phyloP scores from a whole-genome alignment of 2,113 vertebrate genomes.

The Acanthochromis polyacanthus region DNA sequence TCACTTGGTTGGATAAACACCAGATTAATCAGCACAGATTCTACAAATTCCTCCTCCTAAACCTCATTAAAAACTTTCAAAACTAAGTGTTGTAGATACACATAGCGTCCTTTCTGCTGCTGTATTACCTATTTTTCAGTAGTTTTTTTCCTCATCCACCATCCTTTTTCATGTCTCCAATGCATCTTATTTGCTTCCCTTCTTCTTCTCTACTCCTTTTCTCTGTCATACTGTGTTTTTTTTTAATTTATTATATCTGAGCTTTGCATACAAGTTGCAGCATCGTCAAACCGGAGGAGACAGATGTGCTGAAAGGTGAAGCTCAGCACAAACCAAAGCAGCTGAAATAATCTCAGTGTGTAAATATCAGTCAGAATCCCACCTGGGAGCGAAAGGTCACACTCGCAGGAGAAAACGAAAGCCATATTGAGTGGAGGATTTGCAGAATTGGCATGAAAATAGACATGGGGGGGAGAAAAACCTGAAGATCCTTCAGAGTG shows the following conservation, averaged over 20 bases:
- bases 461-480: slow-evolving; percentile 1
- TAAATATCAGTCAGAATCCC: slow-evolving; percentile 37
- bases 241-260: background rate
- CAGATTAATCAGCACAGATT: slow-evolving; percentile 6
- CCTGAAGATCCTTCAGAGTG: slow-evolving; percentile 24
- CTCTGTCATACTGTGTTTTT: background rate
- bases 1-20: background rate
- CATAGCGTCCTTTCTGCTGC: background rate
- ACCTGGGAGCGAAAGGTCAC: slow-evolving; percentile 35
- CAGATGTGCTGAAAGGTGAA: slow-evolving; percentile 19
- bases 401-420: background rate
- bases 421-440: slow-evolving; percentile 11
- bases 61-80: slow-evolving; percentile 41
- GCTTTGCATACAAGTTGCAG: background rate
- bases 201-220: background rate
- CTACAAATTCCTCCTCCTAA: slow-evolving; percentile 1
- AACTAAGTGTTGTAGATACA: background rate
- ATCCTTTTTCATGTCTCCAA: slow-evolving; percentile 5
- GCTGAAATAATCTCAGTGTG: slow-evolving; percentile 17
- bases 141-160: background rate
- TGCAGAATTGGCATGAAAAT: background rate
- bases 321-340: background rate
- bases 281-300: background rate
- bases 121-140: background rate
- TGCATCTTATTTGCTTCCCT: background rate